phyloP scores from a whole-genome alignment of 2,888 invertebrate species.

The Archips crataeganus region DNA sequence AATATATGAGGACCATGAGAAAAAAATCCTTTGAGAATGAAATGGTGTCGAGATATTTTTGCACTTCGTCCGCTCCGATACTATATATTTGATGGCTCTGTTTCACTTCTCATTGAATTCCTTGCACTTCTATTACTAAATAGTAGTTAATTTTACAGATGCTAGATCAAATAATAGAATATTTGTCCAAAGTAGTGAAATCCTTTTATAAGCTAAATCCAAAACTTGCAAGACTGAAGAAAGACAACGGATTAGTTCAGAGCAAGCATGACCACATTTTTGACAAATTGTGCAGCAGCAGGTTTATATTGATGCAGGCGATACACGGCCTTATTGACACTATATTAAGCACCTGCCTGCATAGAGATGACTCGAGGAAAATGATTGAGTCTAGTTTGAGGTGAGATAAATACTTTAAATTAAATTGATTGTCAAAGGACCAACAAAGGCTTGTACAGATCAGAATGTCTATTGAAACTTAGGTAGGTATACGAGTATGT shows the following conservation, averaged over 20 bases:
- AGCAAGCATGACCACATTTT: constrained; percentile 84
- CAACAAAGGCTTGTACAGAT: not conserved
- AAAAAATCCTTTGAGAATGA: no score
- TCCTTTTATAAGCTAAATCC: constrained; percentile 83
- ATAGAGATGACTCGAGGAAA: constrained; percentile 85
- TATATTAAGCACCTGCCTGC: constrained; percentile 81
- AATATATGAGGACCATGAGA: no score
- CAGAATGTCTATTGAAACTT: no score
- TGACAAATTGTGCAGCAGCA: constrained; percentile 80
- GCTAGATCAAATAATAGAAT: constrained; percentile 85
- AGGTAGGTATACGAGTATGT: no score
- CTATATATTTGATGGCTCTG: not conserved
- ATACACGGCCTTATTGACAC: constrained; percentile 83
- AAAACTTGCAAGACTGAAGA: constrained; percentile 77
- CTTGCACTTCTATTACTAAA: not conserved
- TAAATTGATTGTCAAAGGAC: not conserved
- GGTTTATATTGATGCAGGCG: constrained; percentile 85
- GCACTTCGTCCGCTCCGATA: no score
- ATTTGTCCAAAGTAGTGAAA: constrained; percentile 80
- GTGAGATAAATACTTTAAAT: constrained; percentile 62
- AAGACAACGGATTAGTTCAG: constrained; percentile 68
- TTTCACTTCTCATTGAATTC: not conserved
- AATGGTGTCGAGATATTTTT: no score
- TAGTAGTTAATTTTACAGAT: constrained; percentile 72
- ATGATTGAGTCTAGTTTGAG: constrained; percentile 84